These are phyloP conservation scores for Mylabris sibirica DNA, from an alignment of 2,888 invertebrate species.

Conservation along the genomic window DNA sequence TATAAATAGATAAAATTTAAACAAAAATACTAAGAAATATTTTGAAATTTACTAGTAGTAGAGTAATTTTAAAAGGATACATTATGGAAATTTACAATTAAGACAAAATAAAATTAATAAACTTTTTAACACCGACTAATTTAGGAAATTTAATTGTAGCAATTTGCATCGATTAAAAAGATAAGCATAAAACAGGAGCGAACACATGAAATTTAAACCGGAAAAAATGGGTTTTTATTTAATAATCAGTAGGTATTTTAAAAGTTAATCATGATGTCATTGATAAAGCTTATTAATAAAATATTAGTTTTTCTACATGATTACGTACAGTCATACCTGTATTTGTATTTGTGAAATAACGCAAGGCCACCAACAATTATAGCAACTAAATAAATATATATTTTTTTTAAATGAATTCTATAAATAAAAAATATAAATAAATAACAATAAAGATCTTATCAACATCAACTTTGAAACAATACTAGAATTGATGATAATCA, in stretches of 20 bases:
- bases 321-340: conserved; percentile 1
- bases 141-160: conserved; percentile 6
- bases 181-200: background rate
- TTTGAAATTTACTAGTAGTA: background rate
- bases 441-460: background rate
- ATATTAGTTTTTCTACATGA: background rate
- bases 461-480: background rate
- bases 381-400: background rate
- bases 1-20: conserved; percentile 2
- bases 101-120: background rate
- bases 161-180: background rate
- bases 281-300: background rate
- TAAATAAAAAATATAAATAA: background rate
- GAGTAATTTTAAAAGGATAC: background rate
- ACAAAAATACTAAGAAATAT: background rate
- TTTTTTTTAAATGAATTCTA: background rate
- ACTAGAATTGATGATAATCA: background rate
- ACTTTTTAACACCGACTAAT: background rate
- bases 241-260: background rate
- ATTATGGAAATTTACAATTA: background rate
- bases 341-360: background rate
- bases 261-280: background rate
- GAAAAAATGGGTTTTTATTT: background rate
- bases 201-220: background rate
- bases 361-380: background rate